Conservation (phyloP, 2,797 vertebrate species). For the Siniperca scherzeri region DNA sequence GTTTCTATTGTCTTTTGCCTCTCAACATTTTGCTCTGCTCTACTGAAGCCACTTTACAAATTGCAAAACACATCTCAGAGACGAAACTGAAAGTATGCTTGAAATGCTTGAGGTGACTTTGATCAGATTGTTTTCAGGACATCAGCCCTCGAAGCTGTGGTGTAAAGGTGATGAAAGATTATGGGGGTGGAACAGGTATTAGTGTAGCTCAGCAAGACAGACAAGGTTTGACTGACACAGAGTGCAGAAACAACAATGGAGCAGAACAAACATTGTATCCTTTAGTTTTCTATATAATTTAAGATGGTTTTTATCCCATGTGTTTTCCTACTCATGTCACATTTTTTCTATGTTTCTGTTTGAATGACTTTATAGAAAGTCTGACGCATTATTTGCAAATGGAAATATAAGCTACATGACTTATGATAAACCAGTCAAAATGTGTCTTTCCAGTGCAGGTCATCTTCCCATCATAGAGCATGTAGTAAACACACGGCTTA, state of each 20-base stretch:
- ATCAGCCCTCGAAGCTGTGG: not conserved
- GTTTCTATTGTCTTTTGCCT: not conserved
- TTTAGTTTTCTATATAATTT: not conserved
- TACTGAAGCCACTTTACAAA: not conserved
- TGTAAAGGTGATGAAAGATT: not conserved
- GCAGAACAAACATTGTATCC: not conserved
- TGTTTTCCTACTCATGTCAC: not conserved
- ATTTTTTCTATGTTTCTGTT: not conserved
- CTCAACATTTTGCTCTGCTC: not conserved
- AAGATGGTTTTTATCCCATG: not conserved
- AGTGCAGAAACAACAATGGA: not conserved
- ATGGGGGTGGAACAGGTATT: not conserved
- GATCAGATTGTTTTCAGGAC: conserved; percentile 5
- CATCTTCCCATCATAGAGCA: conserved; percentile 36
- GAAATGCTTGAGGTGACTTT: not conserved
- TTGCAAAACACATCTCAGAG: too few species aligned
- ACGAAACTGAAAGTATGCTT: not conserved
- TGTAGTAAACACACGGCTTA: conserved; percentile 39
- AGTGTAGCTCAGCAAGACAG: not conserved
- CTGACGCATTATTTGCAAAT: not conserved
- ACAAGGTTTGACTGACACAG: not conserved
- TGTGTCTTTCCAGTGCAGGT: not conserved
- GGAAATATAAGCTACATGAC: not conserved
- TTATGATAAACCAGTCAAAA: conserved; percentile 5
- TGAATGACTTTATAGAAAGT: not conserved